Conservation (phyloP, 1,140 invertebrate genomes). For the Drosophila guanche region DNA sequence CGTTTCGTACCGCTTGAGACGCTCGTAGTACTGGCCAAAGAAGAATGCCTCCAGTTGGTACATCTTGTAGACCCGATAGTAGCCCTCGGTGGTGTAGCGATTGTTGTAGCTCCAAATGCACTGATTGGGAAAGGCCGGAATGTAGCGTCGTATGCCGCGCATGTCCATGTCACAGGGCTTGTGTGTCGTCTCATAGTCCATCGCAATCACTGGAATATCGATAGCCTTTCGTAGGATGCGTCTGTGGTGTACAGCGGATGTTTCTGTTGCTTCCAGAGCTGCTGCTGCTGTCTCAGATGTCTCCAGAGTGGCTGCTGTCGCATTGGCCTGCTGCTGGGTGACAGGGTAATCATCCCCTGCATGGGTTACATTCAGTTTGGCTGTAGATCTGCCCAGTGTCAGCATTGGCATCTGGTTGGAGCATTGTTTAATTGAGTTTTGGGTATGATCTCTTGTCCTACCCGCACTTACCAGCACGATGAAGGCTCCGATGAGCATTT, state of each 20-base stretch:
- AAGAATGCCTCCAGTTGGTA: slow-evolving; percentile 40
- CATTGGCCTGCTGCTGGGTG: too few species aligned
- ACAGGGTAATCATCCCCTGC: too few species aligned
- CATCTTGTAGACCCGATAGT: slow-evolving; percentile 34
- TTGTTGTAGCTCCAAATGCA: slow-evolving; percentile 45
- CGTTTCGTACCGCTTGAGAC: slow-evolving; percentile 27
- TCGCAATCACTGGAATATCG: slow-evolving; percentile 5
- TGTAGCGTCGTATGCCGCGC: neutral
- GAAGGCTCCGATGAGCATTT: neutral
- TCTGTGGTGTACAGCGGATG: slow-evolving; percentile 9
- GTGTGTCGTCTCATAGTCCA: slow-evolving; percentile 28
- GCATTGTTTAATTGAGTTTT: neutral
- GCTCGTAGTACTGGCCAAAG: slow-evolving; percentile 46
- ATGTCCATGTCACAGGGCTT: slow-evolving; percentile 51
- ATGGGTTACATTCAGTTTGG: too few species aligned
- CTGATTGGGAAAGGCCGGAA: slow-evolving; percentile 32
- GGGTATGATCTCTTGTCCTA: neutral
- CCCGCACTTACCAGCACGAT: slow-evolving; percentile 2
- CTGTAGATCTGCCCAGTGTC: neutral
- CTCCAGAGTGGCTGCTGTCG: too few species aligned
- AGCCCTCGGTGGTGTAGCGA: slow-evolving; percentile 16
- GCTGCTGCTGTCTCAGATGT: too few species aligned
- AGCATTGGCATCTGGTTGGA: slow-evolving; percentile 1
- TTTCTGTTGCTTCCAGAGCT: neutral
- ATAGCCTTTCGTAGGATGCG: too few species aligned